Base-by-base conservation (phyloP, 1,140 invertebrate genomes). In the Drosophila burlai region DNA sequence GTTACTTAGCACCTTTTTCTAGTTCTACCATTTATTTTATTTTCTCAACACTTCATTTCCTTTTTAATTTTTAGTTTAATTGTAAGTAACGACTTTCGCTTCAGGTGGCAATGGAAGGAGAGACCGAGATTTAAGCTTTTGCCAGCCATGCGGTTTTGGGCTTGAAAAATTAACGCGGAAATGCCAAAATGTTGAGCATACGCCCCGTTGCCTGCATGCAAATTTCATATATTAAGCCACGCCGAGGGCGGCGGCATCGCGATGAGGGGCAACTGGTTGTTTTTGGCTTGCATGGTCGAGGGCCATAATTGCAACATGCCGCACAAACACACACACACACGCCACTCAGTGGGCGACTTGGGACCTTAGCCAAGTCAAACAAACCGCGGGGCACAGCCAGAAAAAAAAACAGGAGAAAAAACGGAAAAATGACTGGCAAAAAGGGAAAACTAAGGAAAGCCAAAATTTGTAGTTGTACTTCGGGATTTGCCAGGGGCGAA, bases 231-330 rank as follows among this genome's bases (percentile, higher is more conserved):
- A 86, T 87, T 89, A 81, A 74, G 65, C 66, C 21, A 11, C 36
- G 58, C 62, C 61, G 52, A 16, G 43, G 26, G 55, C 43, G 24
- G 55, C 43, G 63, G 62, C 45, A 52, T 55, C 62, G 71, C 50
- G 40, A 11, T 26, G 45, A 49, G 29, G 9, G 71, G 38, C 38
- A 43, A 47, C 50, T 58, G 57, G 54, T 76, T 65, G 61, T 74
- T 69, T 76, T 81, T 76, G 78, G 83, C 54, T 91, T 87, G 87
- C 81, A 87, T 87, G 81, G 78, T 74, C 68, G 72, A 82, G 55
- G 76, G 80, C 81, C 81, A 91, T 91, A 91, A 91, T 91, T 87
- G 83, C 89, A 91, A 90, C 85, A 89, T 90, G 85, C 85, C 85
- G 55, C 83, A 86, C 63, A 66, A 50, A 43, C 54, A 34, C 26